These are phyloP conservation scores for Drosophila ironensis DNA, from an alignment of 1,140 invertebrate genomes.

Conservation along the genomic window DNA sequence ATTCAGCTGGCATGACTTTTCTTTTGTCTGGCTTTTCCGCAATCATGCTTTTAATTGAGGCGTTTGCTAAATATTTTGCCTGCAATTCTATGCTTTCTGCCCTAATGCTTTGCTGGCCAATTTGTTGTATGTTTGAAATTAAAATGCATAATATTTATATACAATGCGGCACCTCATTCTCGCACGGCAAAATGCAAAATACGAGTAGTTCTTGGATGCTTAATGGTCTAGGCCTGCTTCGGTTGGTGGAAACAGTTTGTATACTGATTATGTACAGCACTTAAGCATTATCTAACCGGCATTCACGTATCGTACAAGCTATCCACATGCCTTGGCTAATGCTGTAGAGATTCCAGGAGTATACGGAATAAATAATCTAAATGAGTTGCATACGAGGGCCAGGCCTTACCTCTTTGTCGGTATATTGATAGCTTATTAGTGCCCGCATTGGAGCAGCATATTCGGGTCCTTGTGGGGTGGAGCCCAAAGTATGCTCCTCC, in stretches of 20 bases:
- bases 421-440: conserved; percentile 8
- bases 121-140: background rate
- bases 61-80: background rate
- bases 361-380: conserved; percentile 38
- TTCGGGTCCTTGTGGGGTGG: background rate
- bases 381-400: conserved; percentile 53
- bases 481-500: conserved; percentile 38
- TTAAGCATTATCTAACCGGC: conserved; percentile 37
- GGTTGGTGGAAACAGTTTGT: background rate
- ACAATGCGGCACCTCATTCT: background rate
- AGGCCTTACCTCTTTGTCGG: conserved; percentile 59
- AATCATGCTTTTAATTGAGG: conserved; percentile 24
- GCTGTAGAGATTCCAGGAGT: conserved; percentile 19
- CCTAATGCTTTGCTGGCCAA: background rate
- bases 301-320: conserved; percentile 27
- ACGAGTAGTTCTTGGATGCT: conserved; percentile 9
- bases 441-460: conserved; percentile 51
- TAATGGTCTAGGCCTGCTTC: background rate
- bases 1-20: background rate
- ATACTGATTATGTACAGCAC: background rate
- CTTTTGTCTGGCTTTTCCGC: conserved; percentile 23
- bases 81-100: background rate
- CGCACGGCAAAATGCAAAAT: too few relatives aligned
- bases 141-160: background rate
- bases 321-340: conserved; percentile 46